Base-by-base conservation (phyloP, 1,140 invertebrate species). In the Lethrus apterus region DNA sequence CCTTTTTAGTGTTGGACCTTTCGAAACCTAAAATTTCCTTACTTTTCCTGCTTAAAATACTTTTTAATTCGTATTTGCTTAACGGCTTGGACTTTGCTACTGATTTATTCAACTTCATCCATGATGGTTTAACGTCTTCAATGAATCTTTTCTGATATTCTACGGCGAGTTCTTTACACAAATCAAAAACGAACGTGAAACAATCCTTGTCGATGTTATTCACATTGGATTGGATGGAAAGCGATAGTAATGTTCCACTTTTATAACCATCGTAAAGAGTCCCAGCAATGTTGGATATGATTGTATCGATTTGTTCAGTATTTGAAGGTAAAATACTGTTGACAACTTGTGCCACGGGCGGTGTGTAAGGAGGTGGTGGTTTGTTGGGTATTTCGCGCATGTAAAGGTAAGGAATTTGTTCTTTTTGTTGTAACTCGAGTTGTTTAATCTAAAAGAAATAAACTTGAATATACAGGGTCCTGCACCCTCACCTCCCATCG, bases 291-390 rank as follows among this genome's bases (percentile, higher is more conserved):
- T 68, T 69, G 23, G 66, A 63, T 0, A 70, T 70, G 11, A 77
- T 68, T 4, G 55, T 52, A 1, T 69, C 68, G 0, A 76, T 53
- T 50, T 75, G 69, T 10, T 73, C 67, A 8, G 66, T 56, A 8
- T 67, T 69, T 0, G 64, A 61, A 2, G 74, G 74, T 9, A 74
- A 60, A 3, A 74, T 65, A 0, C 48, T 50, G 11, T 60, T 11
- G 58, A 52, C 10, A 62, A 64, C 19, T 54, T 58, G 9, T 59
- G 65, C 14, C 1, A 56, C 65, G 1, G 75, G 78, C 11, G 76
- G 81, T 4, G 75, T 80, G 50, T 84, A 85, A 0, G 81, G 81
- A 0, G 81, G 81, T 4, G 81, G 81, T 7, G 81, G 80, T 59
- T 84, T 84, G 51, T 80, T 78, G n/a, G 80, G 79, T 44, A 83